Evolutionary conservation across 1,140 invertebrate species (phyloP).

Genomic region (Sitophilus oryzae): DNA sequence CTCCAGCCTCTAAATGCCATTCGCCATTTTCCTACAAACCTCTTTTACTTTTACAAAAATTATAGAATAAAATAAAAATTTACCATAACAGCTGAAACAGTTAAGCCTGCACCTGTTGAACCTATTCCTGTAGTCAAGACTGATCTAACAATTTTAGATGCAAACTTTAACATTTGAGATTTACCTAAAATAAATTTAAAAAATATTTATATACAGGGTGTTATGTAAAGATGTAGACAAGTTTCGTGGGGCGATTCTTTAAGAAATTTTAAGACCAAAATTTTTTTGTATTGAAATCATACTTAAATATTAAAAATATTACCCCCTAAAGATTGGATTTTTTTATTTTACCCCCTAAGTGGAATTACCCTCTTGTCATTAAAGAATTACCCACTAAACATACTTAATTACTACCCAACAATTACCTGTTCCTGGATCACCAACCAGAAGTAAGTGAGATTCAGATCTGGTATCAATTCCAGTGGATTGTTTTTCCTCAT

Average conservation of each 20-base stretch:
- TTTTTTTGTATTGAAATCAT: not conserved
- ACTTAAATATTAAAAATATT: no score
- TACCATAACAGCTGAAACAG: conserved; percentile 78
- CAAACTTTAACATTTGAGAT: conserved; percentile 79
- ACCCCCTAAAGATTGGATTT: no score
- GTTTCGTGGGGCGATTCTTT: no score
- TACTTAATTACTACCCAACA: not conserved
- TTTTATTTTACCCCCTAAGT: no score
- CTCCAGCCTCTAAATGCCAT: conserved; percentile 85
- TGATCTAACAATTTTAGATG: conserved; percentile 67
- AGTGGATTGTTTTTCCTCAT: conserved; percentile 19
- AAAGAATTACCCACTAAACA: no score
- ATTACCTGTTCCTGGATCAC: conserved; percentile 79
- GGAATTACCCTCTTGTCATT: no score
- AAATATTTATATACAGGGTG: not conserved
- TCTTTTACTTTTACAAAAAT: not conserved
- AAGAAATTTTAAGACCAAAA: not conserved
- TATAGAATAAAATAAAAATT: conserved; percentile 1
- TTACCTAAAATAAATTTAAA: conserved; percentile 47
- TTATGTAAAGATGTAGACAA: no score
- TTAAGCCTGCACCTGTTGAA: conserved; percentile 82
- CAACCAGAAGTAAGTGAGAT: conserved; percentile 78
- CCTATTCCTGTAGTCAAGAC: conserved; percentile 83
- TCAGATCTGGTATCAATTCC: conserved; percentile 36
- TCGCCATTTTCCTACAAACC: conserved; percentile 63